Percentiles rank a stretch among this genome's conserved stretches.
Evolutionary conservation across 2,113 vertebrate genomes (phyloP).

Genomic region (Colinus virginianus): DNA sequence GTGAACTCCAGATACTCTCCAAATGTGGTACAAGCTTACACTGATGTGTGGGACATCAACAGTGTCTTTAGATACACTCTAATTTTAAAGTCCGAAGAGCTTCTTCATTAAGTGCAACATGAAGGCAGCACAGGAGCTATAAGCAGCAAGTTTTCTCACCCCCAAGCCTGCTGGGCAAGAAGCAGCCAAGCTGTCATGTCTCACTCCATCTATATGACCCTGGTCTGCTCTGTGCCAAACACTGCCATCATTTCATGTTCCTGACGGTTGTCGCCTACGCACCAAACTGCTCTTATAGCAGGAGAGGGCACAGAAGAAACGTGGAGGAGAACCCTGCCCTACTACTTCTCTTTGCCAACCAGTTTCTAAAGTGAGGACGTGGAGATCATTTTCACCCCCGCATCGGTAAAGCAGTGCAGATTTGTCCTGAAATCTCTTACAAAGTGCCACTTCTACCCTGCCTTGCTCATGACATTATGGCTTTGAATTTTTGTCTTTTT

Average conservation of each 20-base stretch:
- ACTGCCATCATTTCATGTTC: neutral
- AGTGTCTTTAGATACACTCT: neutral
- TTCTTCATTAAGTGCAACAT: neutral
- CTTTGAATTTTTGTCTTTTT: neutral
- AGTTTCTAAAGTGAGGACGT: neutral
- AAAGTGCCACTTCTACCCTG: neutral
- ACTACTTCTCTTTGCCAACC: neutral
- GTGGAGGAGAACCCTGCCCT: neutral
- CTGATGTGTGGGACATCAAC: neutral
- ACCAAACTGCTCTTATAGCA: neutral
- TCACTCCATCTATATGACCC: neutral
- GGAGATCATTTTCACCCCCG: neutral
- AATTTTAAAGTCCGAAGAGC: neutral
- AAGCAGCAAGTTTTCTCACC: neutral
- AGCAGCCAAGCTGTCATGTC: neutral
- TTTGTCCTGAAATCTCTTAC: neutral
- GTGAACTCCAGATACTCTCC: neutral
- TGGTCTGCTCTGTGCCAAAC: neutral
- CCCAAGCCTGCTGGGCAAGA: neutral
- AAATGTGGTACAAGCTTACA: neutral
- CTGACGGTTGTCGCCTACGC: neutral
- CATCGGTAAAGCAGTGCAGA: neutral
- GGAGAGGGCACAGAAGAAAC: neutral
- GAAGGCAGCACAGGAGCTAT: neutral
- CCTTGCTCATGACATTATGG: neutral